Conservation (phyloP, 2,797 vertebrate genomes). For the Chloroceryle inda region DNA sequence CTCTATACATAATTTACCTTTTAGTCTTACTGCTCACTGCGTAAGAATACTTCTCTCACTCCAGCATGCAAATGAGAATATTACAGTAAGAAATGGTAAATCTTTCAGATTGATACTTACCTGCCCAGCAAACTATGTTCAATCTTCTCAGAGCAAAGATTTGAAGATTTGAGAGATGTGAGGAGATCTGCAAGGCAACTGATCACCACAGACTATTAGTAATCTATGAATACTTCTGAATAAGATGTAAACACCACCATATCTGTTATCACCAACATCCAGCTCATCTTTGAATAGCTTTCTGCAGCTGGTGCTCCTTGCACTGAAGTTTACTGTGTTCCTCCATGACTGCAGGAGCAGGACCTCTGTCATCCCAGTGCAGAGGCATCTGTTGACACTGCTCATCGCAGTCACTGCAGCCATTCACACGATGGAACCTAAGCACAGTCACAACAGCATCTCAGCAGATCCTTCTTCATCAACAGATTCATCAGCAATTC, state of each 20-base stretch:
- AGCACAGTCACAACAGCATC: not conserved
- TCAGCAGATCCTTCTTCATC: not conserved
- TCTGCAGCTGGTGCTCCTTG: not conserved
- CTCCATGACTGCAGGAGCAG: not conserved
- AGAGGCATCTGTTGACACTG: not conserved
- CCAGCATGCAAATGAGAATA: not conserved
- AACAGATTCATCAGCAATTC: not conserved
- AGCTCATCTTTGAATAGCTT: not conserved
- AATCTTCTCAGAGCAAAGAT: not conserved
- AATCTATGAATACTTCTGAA: not conserved
- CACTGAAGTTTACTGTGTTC: not conserved
- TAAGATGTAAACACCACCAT: rapidly evolving
- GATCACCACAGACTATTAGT: not conserved
- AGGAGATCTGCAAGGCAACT: not conserved
- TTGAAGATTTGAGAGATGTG: not conserved
- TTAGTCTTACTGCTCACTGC: not conserved
- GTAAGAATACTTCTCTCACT: not conserved
- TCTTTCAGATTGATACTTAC: not conserved
- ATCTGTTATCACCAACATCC: not conserved
- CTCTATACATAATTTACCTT: not conserved
- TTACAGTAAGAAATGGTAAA: not conserved
- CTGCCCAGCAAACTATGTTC: not conserved
- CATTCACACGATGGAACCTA: not conserved
- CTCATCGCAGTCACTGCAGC: not conserved
- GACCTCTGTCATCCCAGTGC: not conserved